Conservation (phyloP, 2,888 invertebrate species). For the Diplazon laetatorius region DNA sequence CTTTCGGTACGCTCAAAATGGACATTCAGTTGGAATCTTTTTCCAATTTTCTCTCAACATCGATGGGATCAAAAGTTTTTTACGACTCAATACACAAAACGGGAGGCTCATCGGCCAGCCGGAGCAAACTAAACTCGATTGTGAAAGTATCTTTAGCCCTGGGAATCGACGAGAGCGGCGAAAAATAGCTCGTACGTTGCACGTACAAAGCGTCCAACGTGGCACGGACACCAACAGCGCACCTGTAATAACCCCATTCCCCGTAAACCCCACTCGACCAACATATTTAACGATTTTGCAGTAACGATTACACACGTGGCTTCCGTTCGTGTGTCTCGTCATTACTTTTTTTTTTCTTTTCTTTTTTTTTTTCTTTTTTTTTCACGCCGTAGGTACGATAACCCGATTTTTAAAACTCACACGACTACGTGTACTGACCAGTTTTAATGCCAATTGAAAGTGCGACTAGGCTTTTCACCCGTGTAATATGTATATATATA, state of each 20-base stretch:
- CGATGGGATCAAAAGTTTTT: slow-evolving; percentile 6
- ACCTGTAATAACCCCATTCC: not conserved
- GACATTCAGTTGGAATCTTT: not conserved
- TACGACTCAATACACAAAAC: not conserved
- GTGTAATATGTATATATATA: no score
- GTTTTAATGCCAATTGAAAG: slow-evolving; percentile 58
- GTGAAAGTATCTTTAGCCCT: slow-evolving; percentile 61
- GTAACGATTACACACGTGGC: slow-evolving; percentile 7
- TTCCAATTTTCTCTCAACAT: not conserved
- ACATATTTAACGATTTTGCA: slow-evolving; percentile 12
- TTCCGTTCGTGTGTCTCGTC: not conserved
- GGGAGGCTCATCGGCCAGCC: not conserved
- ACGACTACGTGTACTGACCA: slow-evolving; percentile 37
- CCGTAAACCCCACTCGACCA: not conserved
- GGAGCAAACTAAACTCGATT: slow-evolving; percentile 26
- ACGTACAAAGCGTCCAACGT: slow-evolving; percentile 38
- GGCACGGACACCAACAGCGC: not conserved
- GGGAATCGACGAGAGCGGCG: slow-evolving; percentile 14
- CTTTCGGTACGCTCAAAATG: not conserved
- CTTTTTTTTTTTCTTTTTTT: no score
- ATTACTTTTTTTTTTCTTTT: no score
- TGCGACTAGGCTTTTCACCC: slow-evolving; percentile 50
- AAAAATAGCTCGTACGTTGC: slow-evolving; percentile 39
- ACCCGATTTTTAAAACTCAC: slow-evolving; percentile 28
- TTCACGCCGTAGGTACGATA: slow-evolving; percentile 43